Conservation (phyloP, 1,140 invertebrate species). For the Drosophila jambulina region DNA sequence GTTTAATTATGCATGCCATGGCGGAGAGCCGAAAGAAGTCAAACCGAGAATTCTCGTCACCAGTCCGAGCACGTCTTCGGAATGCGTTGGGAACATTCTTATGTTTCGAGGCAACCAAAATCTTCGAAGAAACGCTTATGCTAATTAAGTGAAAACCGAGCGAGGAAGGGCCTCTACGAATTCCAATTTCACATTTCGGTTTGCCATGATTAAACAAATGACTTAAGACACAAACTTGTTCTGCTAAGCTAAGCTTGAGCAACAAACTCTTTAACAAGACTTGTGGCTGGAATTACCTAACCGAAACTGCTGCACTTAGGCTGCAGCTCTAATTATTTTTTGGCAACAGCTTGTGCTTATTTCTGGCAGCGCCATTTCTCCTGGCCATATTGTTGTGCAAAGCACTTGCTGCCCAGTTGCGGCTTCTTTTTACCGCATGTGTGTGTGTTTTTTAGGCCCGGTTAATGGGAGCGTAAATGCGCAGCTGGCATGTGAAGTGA, state of each 20-base stretch:
- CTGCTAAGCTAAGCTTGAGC: constrained; percentile 28
- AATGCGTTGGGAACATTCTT: constrained; percentile 63
- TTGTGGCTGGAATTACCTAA: background rate
- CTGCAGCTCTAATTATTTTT: constrained; percentile 54
- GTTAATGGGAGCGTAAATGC: constrained; percentile 82
- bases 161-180: constrained; percentile 3
- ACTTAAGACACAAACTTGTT: constrained; percentile 56
- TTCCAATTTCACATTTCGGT: constrained; percentile 25
- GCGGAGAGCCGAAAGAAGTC: constrained; percentile 33
- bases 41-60: constrained; percentile 49
- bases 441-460: constrained; percentile 65
- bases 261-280: constrained; percentile 42
- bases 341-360: constrained; percentile 34
- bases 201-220: constrained; percentile 41
- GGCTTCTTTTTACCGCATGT: constrained; percentile 20
- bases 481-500: constrained; percentile 77
- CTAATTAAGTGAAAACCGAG: constrained; percentile 58
- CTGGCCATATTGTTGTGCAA: constrained; percentile 64
- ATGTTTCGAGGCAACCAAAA: constrained; percentile 45
- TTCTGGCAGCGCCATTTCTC: constrained; percentile 54
- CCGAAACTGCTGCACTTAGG: constrained; percentile 23
- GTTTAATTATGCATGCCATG: constrained; percentile 77
- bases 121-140: constrained; percentile 70
- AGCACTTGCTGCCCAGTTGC: constrained; percentile 64
- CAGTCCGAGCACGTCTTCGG: constrained; percentile 63